Base-by-base conservation (phyloP, 1,140 invertebrate species). In the Drosophila orena region DNA sequence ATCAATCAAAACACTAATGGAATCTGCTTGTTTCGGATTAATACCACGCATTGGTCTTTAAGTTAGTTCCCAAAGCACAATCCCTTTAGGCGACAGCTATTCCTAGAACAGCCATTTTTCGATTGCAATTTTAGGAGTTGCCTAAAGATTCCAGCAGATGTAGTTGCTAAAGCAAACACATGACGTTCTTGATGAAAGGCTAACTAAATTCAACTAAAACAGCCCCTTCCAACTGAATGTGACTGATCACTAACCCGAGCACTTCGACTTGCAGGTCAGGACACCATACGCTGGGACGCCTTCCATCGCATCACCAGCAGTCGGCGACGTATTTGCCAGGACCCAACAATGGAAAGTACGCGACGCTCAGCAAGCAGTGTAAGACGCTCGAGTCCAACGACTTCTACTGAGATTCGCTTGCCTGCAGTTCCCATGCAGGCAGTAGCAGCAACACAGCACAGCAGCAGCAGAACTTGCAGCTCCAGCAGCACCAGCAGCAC, bases 301-400 rank as follows among this genome's bases (percentile, higher is more conserved):
- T 93, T 79, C 92, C 93, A 12, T 93, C 93, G 58, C 93, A 92
- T 73, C 93, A 85, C 44, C 90, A 91, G 47, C 92, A 92, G 34
- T 74, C 92, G 65, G 77, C 91, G 5, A 79, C 90, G 11, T 89
- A 92, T 71, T 40, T 92, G 58, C 77, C 86, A 49, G 93, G 94
- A 74, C 94, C 94, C 24, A 95, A 95, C 93, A 95, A 95, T 94
- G 95, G 96, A 93, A 96, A 97, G 94, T 97, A 97, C 94, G 96
- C 96, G 93, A 97, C 97, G 93, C 93, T 98, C 92, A 97, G 96
- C 95, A 97, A 97, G 93, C 97, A 97, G 93, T 98, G 97, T 95
- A 98, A 98, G 93, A 98, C 97, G 61, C 94, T 98, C n/a, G 97
- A 98, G 93, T 97, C 97, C 47, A 97, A 95, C 88, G 97, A 98